Conservation (phyloP, 2,888 invertebrate genomes). For the Urechis unicinctus region DNA sequence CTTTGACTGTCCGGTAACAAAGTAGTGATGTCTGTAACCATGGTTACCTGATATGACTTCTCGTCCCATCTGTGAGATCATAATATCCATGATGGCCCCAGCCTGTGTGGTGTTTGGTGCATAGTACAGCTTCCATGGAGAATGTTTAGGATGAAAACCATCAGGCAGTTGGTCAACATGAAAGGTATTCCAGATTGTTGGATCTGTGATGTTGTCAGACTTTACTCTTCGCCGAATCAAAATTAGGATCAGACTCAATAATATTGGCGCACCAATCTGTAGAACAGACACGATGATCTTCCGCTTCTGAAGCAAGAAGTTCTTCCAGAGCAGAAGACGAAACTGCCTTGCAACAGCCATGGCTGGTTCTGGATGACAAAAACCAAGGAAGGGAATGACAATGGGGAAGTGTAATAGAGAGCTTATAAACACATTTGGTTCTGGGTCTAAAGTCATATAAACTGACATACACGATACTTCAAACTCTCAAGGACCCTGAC, state of each 20-base stretch:
- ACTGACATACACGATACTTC: no score
- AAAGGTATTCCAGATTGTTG: background rate
- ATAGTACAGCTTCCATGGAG: background rate
- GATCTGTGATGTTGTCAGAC: background rate
- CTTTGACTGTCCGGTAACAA: no score
- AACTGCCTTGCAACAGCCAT: no score
- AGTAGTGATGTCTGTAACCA: background rate
- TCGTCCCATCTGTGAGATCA: background rate
- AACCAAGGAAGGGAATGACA: no score
- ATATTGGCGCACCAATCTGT: slow-evolving; percentile 6
- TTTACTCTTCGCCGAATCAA: slow-evolving; percentile 2
- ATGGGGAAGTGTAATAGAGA: no score
- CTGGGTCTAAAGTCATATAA: no score
- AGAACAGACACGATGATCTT: slow-evolving; percentile 3
- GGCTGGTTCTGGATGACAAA: no score
- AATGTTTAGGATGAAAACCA: background rate
- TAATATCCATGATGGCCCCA: background rate
- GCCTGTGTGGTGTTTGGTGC: background rate
- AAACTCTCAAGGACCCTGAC: no score
- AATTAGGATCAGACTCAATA: slow-evolving; percentile 7
- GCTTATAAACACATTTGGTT: no score
- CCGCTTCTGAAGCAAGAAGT: slow-evolving; percentile 7
- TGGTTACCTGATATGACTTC: background rate
- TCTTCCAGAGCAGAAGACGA: slow-evolving; percentile 11
- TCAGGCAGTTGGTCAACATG: background rate